Percentiles rank a stretch among this genome's conserved stretches.
phyloP scores from a whole-genome alignment of 2,113 vertebrate genomes.

The Mystacornis crossleyi region DNA sequence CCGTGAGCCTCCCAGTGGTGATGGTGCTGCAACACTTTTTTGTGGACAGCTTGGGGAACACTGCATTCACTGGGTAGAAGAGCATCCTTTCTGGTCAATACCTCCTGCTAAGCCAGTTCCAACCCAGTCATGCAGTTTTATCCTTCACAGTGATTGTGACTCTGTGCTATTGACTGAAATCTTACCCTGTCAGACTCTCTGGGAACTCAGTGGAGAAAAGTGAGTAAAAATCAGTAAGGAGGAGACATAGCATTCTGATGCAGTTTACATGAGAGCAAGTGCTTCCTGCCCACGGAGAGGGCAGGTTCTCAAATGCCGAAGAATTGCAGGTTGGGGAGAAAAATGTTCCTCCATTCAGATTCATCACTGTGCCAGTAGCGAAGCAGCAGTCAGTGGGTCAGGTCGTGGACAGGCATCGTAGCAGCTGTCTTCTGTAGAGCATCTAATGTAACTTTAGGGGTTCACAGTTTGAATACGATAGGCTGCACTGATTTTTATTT shows the following conservation, averaged over 20 bases:
- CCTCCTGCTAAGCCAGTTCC: neutral
- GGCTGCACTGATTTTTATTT: neutral
- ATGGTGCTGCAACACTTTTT: neutral
- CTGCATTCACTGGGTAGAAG: neutral
- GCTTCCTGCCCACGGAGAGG: neutral
- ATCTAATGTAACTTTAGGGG: neutral
- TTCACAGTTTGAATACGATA: neutral
- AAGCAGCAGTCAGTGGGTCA: neutral
- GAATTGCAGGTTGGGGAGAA: neutral
- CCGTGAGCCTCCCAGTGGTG: neutral
- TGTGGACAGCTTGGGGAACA: neutral
- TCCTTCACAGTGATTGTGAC: neutral
- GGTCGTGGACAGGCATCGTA: neutral
- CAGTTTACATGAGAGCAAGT: neutral
- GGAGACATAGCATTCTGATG: neutral
- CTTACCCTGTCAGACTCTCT: neutral
- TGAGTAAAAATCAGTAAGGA: neutral
- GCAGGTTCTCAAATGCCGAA: neutral
- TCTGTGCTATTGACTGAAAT: neutral
- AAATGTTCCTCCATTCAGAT: neutral
- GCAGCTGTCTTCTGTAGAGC: neutral
- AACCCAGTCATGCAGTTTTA: neutral
- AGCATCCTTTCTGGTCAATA: neutral
- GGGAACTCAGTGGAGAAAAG: neutral
- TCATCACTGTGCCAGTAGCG: neutral